Percentiles rank a stretch among this genome's conserved stretches.
These are phyloP conservation scores for Abscondita cerata DNA, from an alignment of 2,888 invertebrate genomes.

Conservation along the genomic window DNA sequence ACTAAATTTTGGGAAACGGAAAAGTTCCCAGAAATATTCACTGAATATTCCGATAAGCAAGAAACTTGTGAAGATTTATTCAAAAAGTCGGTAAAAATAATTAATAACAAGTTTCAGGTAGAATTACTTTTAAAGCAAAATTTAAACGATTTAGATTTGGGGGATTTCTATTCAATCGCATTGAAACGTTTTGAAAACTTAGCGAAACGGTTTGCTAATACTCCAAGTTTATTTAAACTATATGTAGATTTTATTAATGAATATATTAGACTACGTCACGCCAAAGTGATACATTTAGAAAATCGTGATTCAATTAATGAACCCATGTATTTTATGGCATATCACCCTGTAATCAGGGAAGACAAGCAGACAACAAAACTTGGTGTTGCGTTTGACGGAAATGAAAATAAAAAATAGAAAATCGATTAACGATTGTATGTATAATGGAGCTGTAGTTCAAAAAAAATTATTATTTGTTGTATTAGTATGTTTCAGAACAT, in stretches of 20 bases:
- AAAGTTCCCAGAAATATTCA: too few species aligned
- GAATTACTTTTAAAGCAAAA: not conserved
- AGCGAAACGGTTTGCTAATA: constrained; percentile 2
- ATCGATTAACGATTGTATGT: constrained; percentile 12
- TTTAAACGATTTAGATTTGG: not conserved
- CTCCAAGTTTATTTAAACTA: constrained; percentile 18
- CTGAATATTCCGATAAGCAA: too few species aligned
- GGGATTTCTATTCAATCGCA: constrained; percentile 2
- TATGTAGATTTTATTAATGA: constrained; percentile 31
- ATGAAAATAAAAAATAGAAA: constrained; percentile 9
- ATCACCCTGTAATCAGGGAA: constrained; percentile 12
- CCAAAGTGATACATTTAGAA: not conserved
- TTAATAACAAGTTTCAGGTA: not conserved
- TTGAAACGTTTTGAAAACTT: constrained; percentile 3
- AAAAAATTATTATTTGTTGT: constrained; percentile 8
- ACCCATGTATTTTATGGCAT: constrained; percentile 8
- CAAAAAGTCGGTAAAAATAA: too few species aligned
- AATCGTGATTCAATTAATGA: not conserved
- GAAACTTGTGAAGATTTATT: too few species aligned
- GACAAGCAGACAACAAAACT: constrained; percentile 3
- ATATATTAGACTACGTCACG: constrained; percentile 23
- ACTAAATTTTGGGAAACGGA: too few species aligned
- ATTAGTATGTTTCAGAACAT: too few species aligned
- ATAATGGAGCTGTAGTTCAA: constrained; percentile 1
- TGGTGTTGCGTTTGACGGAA: constrained; percentile 9